A percentile compares a stretch with the other conserved stretches of the same genome.
Conservation (phyloP, 2,113 vertebrate genomes). For the Pelvicachromis taeniatus region DNA sequence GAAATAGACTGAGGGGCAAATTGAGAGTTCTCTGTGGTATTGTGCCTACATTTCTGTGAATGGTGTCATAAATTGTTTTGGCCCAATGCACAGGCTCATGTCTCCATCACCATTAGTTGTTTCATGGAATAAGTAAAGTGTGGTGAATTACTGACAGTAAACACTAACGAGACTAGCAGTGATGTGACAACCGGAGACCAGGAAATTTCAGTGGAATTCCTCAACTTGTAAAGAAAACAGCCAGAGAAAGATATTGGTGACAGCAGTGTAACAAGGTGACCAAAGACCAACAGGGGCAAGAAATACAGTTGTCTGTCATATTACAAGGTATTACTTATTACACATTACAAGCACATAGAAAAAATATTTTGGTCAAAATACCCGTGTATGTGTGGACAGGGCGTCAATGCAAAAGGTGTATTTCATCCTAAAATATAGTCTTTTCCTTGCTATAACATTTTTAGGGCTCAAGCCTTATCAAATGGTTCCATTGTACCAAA, state of each 20-base stretch:
- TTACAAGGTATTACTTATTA: no score
- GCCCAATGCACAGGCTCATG: background rate
- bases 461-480: background rate
- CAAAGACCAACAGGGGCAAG: no score
- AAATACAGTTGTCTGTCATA: no score
- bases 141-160: background rate
- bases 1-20: background rate
- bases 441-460: background rate
- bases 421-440: background rate
- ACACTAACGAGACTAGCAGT: background rate
- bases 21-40: background rate
- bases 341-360: background rate
- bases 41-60: background rate
- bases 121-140: background rate
- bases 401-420: background rate
- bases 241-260: background rate
- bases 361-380: background rate
- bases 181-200: background rate
- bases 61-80: background rate
- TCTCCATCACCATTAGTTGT: background rate
- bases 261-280: no score
- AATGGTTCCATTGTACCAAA: background rate
- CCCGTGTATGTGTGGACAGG: background rate
- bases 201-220: background rate
- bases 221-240: background rate